Percentiles rank a stretch among this genome's conserved stretches.
phyloP scores from a whole-genome alignment of 2,797 vertebrate genomes.

The Falco biarmicus region DNA sequence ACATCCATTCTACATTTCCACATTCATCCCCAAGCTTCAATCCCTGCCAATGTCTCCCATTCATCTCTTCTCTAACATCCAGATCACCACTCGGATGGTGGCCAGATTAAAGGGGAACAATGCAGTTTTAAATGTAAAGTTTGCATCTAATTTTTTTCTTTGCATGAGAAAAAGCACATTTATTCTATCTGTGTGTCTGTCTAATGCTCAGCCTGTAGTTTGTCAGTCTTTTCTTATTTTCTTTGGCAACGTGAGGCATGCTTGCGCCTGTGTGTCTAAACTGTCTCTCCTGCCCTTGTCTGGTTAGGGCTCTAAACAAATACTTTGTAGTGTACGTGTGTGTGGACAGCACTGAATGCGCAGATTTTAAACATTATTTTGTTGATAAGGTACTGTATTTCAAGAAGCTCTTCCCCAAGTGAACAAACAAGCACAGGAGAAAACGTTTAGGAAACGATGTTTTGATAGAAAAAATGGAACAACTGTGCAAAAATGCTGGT shows the following conservation, averaged over 20 bases:
- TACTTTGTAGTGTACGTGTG: constrained; percentile 47
- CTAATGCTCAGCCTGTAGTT: constrained; percentile 78
- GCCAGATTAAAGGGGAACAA: constrained; percentile 98
- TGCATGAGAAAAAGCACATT: constrained; percentile 86
- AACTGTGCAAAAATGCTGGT: background rate
- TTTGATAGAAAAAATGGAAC: constrained; percentile 15
- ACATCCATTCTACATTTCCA: constrained; percentile 98
- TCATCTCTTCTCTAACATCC: constrained; percentile 87
- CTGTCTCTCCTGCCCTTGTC: constrained; percentile 66
- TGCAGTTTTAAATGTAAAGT: constrained; percentile 98
- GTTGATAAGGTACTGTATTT: background rate
- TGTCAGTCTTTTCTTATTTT: constrained; percentile 79
- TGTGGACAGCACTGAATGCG: background rate
- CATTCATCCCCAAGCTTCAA: constrained; percentile 90
- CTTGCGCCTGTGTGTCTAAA: constrained; percentile 65
- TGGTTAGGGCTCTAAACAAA: constrained; percentile 67
- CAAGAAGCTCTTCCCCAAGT: background rate
- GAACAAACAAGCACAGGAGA: background rate
- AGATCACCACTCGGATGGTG: constrained; percentile 95
- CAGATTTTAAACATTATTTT: constrained; percentile 54
- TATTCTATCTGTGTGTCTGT: constrained; percentile 83
- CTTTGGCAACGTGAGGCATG: constrained; percentile 73
- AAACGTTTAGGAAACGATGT: background rate
- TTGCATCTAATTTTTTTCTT: constrained; percentile 90
- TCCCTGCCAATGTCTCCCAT: constrained; percentile 90